Conservation (phyloP, 2,888 invertebrate species). For the Cecidostiba fungosa region DNA sequence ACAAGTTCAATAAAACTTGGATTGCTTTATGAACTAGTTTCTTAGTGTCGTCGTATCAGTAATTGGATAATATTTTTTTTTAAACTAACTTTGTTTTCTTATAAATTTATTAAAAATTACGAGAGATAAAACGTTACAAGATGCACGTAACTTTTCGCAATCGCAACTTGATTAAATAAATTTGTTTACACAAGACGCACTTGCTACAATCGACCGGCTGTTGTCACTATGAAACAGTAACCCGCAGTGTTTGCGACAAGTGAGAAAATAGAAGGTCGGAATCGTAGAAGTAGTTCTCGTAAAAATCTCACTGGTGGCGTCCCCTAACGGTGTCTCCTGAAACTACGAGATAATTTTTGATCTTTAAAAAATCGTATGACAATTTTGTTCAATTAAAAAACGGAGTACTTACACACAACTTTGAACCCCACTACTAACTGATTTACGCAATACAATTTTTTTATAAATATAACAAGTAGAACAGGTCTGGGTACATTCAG, state of each 20-base stretch:
- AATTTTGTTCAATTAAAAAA: too few relatives aligned
- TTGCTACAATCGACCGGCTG: not conserved
- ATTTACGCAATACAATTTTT: too few relatives aligned
- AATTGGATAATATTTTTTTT: not conserved
- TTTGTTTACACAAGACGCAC: not conserved
- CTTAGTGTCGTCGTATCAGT: slow-evolving; percentile 3
- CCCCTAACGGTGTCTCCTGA: not conserved
- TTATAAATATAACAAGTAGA: too few relatives aligned
- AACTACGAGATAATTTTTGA: not conserved
- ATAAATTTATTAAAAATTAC: not conserved
- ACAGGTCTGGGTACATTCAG: too few relatives aligned
- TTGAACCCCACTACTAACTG: too few relatives aligned
- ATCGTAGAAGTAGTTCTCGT: not conserved
- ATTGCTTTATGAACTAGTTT: not conserved
- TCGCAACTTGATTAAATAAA: not conserved
- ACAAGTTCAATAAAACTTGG: not conserved
- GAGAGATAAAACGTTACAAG: not conserved
- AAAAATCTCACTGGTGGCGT: not conserved
- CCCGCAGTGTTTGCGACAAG: not conserved
- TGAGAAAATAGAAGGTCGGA: not conserved
- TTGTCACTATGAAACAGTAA: not conserved
- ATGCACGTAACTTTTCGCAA: not conserved
- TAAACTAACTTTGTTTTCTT: not conserved
- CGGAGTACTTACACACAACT: too few relatives aligned
- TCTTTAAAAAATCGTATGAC: not conserved